Percentiles rank a stretch among this genome's conserved stretches.
These are phyloP conservation scores for Stichopus chloronotus DNA, from an alignment of 35 echinoderm and acorn worm species.

Conservation along the genomic window DNA sequence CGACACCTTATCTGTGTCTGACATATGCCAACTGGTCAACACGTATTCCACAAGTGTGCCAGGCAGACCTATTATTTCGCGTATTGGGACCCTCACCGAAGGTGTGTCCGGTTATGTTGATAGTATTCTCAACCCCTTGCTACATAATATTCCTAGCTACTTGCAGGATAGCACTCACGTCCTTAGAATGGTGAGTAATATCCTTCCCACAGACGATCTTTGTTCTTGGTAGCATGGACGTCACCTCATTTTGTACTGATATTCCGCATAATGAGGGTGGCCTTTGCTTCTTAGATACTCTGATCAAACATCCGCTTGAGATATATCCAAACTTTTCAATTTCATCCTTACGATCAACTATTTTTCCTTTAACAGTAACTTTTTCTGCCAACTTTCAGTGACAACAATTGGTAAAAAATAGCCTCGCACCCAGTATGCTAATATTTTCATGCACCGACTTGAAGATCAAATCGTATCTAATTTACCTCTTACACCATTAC, in stretches of 20 bases:
- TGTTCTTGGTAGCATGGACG: slow-evolving; percentile 10
- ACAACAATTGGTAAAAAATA: slow-evolving; percentile 55
- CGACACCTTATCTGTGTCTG: too few relatives aligned
- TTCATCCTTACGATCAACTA: neutral
- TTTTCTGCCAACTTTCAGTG: slow-evolving; percentile 10
- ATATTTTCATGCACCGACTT: slow-evolving; percentile 52
- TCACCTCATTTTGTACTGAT: slow-evolving; percentile 41
- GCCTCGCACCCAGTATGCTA: slow-evolving; percentile 41
- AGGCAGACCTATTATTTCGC: too few relatives aligned
- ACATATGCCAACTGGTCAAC: too few relatives aligned
- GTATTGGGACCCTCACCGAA: too few relatives aligned
- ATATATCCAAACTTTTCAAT: neutral
- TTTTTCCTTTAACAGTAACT: slow-evolving; percentile 26
- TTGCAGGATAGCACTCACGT: slow-evolving; percentile 42
- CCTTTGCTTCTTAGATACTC: neutral
- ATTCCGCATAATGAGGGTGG: slow-evolving; percentile 45
- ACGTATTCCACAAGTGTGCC: too few relatives aligned
- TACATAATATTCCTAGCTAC: slow-evolving; percentile 26
- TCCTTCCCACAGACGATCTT: neutral
- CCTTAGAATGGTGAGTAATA: neutral
- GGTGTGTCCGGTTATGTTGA: slow-evolving; percentile 6
- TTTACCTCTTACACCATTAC: slow-evolving; percentile 25
- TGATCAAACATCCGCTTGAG: neutral
- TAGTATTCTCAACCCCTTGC: neutral
- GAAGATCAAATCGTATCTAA: neutral